phyloP scores from a whole-genome alignment of 2,113 vertebrate species.

The Nesogale talazaci region DNA sequence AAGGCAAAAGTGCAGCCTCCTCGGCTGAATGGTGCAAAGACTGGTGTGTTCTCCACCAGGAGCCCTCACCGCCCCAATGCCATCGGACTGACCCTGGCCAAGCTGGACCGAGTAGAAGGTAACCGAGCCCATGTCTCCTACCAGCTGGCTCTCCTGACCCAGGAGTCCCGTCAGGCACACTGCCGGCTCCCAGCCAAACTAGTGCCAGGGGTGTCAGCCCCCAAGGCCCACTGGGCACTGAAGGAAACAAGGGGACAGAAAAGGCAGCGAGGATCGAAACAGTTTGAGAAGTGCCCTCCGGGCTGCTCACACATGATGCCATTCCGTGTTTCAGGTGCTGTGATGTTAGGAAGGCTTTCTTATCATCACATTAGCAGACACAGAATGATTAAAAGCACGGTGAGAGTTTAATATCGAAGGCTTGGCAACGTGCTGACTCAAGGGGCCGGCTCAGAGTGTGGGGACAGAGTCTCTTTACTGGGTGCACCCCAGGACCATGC shows the following conservation, averaged over 20 bases:
- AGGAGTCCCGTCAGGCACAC: neutral
- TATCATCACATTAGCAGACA: no score
- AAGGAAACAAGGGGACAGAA: neutral
- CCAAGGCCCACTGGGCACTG: neutral
- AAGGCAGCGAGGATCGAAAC: neutral
- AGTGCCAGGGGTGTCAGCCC: neutral
- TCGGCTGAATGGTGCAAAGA: conserved; percentile 89
- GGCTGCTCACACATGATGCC: no score
- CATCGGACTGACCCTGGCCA: conserved; percentile 91
- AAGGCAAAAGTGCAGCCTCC: conserved; percentile 95
- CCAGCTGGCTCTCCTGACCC: neutral
- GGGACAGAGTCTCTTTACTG: neutral
- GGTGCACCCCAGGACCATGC: neutral
- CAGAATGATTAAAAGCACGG: no score
- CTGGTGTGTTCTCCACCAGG: conserved; percentile 92
- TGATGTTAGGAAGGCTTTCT: no score
- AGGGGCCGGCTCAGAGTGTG: neutral
- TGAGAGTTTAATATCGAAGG: neutral
- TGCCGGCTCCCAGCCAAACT: neutral
- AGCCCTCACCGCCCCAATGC: conserved; percentile 94
- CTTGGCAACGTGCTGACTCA: neutral
- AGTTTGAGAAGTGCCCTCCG: neutral
- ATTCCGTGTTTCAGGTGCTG: no score
- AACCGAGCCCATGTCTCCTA: conserved; percentile 51
- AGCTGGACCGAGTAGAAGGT: conserved; percentile 90